Base-by-base conservation (phyloP, 2,797 vertebrate genomes). In the Scarus forsteni region DNA sequence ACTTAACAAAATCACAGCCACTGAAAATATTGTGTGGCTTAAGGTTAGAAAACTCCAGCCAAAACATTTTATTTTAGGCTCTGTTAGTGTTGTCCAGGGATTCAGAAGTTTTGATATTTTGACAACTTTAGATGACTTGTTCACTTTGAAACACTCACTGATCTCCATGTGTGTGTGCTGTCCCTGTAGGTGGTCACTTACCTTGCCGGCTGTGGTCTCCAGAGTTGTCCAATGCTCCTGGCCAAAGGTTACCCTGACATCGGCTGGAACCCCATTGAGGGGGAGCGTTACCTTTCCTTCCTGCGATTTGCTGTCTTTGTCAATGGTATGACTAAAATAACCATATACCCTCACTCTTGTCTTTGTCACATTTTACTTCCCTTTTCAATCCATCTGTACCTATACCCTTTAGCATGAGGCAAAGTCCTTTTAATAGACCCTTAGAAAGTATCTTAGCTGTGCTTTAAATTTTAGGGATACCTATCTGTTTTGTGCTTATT, bases 221-320 rank as follows among this genome's bases (percentile, higher is more conserved):
- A 99, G 93, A 98, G 97, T 66, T 99, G 98, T 73, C 96, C 95
- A 4, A 96, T 98, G 88, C 92, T 99, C 44, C 85, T 99, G 80
- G 95, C 96, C 51, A 98, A 97, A 92, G 97, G 98, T 16, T 99
- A 99, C 75, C 98, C 98, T 40, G 98, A 99, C 48, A 93, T 99
- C 3, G 96, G 98, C 67, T 99, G 98, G 98, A 99, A 99, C 92
- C 98, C 98, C n/a, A 99, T 99, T 11, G 98, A 99, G 90, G 98
- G 98, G 52, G 98, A 99, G 78, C 98, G 98, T 57, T 99, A 99
- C 83, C 95, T 99, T 48, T 97, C 97, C 64, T 99, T 99, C 89
- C 85, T 99, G 88, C 94, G 98, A 44, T 99, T 99, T 88, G 97
- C 98, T 1, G 98, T 99, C 81, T 99, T 99, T 79, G 98, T 98